Base-by-base conservation (phyloP, 2,888 invertebrate species). In the Kuschelorhynchus macadamiae region DNA sequence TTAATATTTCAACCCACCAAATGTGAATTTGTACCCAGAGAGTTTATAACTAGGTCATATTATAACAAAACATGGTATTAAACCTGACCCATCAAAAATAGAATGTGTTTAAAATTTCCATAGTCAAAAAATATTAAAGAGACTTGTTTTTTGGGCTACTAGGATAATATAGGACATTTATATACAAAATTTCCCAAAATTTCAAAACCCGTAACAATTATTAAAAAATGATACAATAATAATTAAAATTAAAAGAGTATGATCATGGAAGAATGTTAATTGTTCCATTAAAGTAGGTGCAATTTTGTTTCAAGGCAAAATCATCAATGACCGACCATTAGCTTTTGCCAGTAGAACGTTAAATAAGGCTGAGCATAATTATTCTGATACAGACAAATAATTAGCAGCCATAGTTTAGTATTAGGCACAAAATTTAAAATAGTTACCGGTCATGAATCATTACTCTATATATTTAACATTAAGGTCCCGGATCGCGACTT, bases 301-400 rank as follows among this genome's bases (percentile, higher is more conserved):
- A 49, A 30, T 30, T 14, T 49, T 14, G 30, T 25, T 11, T 49
- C 49, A 7, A 12, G 16, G 30, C 49, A 12, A 8, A 11, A 14
- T 30, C 16, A 25, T 14, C 21, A n/a, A n/a, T n/a, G n/a, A 49
- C 8, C 30, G 30, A 9, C 49, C 49, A n/a, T 21, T n/a, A n/a
- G n/a, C 21, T 49, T 49, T 49, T 30, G n/a, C 30, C 49, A 5
- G 76, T 73, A 70, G 75, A 9, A n/a, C 79, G 79, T 63, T 67
- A 71, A 18, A 41, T 79, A 71, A 73, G 56, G 70, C 75, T 0
- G 79, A 80, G 74, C 25, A 20, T 17, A 81, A 79, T 41, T 82
- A 82, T 60, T 71, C 72, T 3, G 79, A 79, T 1, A 80, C 72
- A 0, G 80, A 82, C 71, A 75, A 75, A 39, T 80, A 82, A 73